phyloP scores from a whole-genome alignment of 1,140 invertebrate species.

The Mizuhopecten yessoensis region DNA sequence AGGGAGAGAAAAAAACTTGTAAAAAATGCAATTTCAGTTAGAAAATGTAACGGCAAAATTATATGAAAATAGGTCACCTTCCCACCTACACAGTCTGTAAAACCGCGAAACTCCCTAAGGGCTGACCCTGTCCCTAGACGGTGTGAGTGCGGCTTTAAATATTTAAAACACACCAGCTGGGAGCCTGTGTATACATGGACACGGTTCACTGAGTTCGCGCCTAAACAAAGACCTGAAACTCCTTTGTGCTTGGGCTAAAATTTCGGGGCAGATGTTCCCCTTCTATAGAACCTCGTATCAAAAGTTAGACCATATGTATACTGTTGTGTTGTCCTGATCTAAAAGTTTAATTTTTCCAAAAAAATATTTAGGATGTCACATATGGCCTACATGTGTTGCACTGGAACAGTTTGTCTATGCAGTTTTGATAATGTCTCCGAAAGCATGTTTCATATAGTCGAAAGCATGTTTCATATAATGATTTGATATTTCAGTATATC shows the following conservation, averaged over 20 bases:
- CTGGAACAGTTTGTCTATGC: neutral
- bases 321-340: neutral
- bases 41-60: too few species aligned
- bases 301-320: neutral
- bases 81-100: neutral
- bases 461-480: neutral
- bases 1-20: too few species aligned
- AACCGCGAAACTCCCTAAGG: slow-evolving; percentile 1
- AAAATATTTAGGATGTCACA: neutral
- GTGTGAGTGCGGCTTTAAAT: neutral
- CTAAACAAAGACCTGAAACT: neutral
- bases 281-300: neutral
- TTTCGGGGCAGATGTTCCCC: slow-evolving; percentile 18
- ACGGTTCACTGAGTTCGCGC: neutral
- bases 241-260: neutral
- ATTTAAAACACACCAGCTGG: slow-evolving; percentile 32
- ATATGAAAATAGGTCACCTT: too few species aligned
- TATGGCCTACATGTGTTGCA: neutral
- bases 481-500: neutral
- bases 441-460: neutral
- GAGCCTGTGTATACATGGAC: neutral
- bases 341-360: neutral
- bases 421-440: neutral
- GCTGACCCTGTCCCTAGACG: neutral
- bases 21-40: neutral